Evolutionary conservation across 2,888 invertebrate genomes (phyloP).

Genomic region (Ametastegia equiseti): DNA sequence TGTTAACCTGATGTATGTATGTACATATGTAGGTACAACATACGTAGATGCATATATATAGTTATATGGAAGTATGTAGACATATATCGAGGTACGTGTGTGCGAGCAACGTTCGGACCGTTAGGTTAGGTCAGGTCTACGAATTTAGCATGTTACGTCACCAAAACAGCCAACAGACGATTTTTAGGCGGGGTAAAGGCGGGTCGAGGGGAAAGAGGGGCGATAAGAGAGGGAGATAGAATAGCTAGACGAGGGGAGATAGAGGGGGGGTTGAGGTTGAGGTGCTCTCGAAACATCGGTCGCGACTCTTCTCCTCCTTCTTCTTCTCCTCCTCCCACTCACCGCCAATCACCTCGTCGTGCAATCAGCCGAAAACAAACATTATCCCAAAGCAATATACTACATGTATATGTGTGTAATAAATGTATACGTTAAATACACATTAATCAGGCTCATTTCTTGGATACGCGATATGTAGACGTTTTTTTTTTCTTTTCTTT

Average conservation of each 20-base stretch:
- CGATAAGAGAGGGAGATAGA: neutral
- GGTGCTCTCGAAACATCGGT: neutral
- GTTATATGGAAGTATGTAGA: neutral
- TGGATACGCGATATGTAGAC: too few relatives aligned
- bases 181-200: too few relatives aligned
- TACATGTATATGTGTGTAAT: too few relatives aligned
- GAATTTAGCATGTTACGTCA: conserved; percentile 64
- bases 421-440: too few relatives aligned
- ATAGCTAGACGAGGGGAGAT: neutral
- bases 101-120: conserved; percentile 45
- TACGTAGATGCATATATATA: too few relatives aligned
- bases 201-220: neutral
- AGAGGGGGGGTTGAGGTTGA: neutral
- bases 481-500: too few relatives aligned
- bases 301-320: neutral
- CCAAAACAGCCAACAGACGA: conserved; percentile 39
- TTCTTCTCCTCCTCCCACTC: conserved; percentile 15
- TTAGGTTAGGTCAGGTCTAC: conserved; percentile 65
- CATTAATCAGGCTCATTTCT: too few relatives aligned
- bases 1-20: neutral
- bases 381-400: too few relatives aligned
- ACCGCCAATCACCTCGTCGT: neutral
- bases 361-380: conserved; percentile 43
- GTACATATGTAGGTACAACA: neutral
- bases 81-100: neutral